Conservation (phyloP, 2,888 invertebrate genomes). For the Anaspis maculata region DNA sequence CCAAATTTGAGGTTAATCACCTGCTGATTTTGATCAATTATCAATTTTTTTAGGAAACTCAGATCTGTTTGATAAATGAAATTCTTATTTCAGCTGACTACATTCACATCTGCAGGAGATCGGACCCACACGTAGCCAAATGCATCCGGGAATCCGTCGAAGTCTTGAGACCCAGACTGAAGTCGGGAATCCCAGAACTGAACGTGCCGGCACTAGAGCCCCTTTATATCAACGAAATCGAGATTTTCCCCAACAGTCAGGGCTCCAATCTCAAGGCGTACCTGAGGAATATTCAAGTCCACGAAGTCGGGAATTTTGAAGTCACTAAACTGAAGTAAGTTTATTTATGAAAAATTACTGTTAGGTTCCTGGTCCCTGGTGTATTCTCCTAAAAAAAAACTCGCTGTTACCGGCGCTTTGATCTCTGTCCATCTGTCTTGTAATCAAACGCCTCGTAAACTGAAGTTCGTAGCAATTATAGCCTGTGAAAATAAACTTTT, state of each 20-base stretch:
- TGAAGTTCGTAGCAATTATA: no score
- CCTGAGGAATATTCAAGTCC: constrained; percentile 45
- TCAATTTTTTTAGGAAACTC: no score
- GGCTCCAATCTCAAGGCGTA: constrained; percentile 41
- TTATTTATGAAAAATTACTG: no score
- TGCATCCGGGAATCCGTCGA: constrained; percentile 57
- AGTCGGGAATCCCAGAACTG: constrained; percentile 57
- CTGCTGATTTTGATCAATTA: no score
- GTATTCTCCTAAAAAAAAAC: no score
- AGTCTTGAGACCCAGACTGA: constrained; percentile 49
- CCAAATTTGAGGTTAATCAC: no score
- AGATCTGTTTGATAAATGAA: background rate
- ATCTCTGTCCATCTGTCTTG: no score
- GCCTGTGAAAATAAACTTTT: no score
- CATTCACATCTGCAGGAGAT: constrained; percentile 55
- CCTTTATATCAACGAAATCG: constrained; percentile 52
- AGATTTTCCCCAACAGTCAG: constrained; percentile 49
- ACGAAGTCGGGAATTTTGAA: constrained; percentile 46
- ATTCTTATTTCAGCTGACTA: constrained; percentile 50
- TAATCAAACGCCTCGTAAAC: no score
- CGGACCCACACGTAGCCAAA: constrained; percentile 53
- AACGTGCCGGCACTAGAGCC: constrained; percentile 62
- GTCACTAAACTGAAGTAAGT: constrained; percentile 49
- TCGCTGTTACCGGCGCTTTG: no score
- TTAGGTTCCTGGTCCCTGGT: no score